Percentiles rank a stretch among this genome's conserved stretches.
phyloP scores from a whole-genome alignment of 2,113 vertebrate genomes.

The Peromyscus maniculatus region DNA sequence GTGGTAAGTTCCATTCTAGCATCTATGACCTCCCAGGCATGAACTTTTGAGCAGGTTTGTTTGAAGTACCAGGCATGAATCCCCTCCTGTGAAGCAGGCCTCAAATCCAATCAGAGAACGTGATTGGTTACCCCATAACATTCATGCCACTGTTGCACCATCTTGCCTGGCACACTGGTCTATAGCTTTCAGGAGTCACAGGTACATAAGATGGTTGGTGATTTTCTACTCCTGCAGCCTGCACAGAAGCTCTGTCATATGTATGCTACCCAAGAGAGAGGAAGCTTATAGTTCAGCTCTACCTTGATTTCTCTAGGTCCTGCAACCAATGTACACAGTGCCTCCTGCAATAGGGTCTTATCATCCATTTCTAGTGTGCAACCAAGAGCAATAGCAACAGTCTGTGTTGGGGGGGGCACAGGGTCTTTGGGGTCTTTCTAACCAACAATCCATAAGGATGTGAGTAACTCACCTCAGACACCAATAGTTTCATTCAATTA shows the following conservation, averaged over 20 bases:
- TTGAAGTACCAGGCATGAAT: background rate
- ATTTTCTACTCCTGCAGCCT: background rate
- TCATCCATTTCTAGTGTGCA: background rate
- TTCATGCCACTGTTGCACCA: background rate
- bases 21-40: background rate
- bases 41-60: background rate
- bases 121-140: background rate
- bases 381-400: background rate
- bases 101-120: background rate
- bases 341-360: background rate
- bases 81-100: background rate
- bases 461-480: background rate
- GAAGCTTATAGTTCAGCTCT: background rate
- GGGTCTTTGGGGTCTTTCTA: background rate
- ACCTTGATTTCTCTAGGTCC: background rate
- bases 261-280: background rate
- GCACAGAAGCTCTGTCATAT: background rate
- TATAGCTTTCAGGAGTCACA: background rate
- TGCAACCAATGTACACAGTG: background rate
- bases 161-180: background rate
- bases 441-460: too few relatives aligned
- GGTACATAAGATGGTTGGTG: background rate
- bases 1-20: background rate
- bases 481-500: background rate
- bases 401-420: background rate